Evolutionary conservation across 1,140 invertebrate species (phyloP).

Genomic region (Drosophila pruinosa): DNA sequence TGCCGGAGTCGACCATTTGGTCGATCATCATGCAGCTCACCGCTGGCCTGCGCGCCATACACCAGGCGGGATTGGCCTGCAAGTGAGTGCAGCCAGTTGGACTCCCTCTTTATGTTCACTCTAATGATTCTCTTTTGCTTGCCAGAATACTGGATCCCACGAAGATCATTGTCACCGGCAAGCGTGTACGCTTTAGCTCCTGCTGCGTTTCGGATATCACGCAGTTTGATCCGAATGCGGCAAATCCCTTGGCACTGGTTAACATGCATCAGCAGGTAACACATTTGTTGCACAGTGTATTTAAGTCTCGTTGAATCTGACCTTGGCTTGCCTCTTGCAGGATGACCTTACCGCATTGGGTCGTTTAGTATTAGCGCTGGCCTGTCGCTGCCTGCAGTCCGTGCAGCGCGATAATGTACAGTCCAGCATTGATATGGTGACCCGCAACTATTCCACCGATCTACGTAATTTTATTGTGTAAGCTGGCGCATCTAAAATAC

Average conservation of each 20-base stretch:
- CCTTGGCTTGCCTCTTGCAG: conserved; percentile 84
- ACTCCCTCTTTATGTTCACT: neutral
- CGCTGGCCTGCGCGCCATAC: conserved; percentile 95
- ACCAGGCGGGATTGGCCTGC: conserved; percentile 90
- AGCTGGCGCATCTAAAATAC: conserved; percentile 49
- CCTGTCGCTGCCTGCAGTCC: conserved; percentile 94
- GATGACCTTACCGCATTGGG: conserved; percentile 96
- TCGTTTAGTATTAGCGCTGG: conserved; percentile 94
- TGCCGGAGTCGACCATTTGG: conserved; percentile 97
- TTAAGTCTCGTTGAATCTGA: too few species aligned
- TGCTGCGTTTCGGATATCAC: conserved; percentile 93
- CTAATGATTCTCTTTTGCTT: neutral
- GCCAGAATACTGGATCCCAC: conserved; percentile 93
- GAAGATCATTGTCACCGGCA: conserved; percentile 92
- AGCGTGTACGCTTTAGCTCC: conserved; percentile 91
- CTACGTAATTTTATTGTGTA: conserved; percentile 97
- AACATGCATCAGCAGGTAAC: conserved; percentile 88
- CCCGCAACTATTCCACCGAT: conserved; percentile 95
- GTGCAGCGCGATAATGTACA: conserved; percentile 93
- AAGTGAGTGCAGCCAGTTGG: conserved; percentile 82
- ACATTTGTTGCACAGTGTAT: neutral
- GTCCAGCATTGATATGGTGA: conserved; percentile 94
- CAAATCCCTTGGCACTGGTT: conserved; percentile 84
- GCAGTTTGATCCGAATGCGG: conserved; percentile 89
- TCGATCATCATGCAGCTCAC: conserved; percentile 97